Conservation (phyloP, 2,888 invertebrate genomes). For the Callosobruchus maculatus region DNA sequence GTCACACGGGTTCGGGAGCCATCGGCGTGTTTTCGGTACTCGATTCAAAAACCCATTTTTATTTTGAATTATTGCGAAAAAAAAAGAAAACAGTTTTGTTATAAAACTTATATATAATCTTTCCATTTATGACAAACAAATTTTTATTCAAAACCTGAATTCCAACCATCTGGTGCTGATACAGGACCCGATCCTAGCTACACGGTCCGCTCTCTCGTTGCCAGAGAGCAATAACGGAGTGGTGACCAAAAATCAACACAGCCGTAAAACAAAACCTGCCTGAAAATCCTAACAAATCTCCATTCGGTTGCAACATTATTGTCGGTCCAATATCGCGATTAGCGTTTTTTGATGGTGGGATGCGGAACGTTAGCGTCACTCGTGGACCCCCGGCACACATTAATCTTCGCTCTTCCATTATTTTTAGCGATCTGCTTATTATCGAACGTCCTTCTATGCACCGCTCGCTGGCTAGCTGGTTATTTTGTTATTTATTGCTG, state of each 20-base stretch:
- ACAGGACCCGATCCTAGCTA: too few relatives aligned
- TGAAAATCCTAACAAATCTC: neutral
- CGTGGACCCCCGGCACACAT: neutral
- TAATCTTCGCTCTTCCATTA: neutral
- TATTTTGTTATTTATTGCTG: neutral
- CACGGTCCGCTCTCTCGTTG: too few relatives aligned
- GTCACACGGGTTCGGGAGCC: too few relatives aligned
- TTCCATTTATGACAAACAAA: too few relatives aligned
- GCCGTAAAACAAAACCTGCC: neutral
- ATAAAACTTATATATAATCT: too few relatives aligned
- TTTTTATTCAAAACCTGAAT: too few relatives aligned
- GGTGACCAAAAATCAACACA: neutral
- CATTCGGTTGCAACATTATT: neutral
- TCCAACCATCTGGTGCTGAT: too few relatives aligned
- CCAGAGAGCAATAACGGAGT: too few relatives aligned
- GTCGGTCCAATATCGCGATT: neutral
- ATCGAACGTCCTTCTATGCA: neutral
- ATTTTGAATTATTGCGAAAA: too few relatives aligned
- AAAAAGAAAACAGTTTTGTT: too few relatives aligned
- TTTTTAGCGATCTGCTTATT: neutral
- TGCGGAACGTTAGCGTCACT: neutral
- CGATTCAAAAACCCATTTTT: too few relatives aligned
- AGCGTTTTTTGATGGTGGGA: neutral
- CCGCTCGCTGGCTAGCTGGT: neutral
- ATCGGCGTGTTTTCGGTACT: too few relatives aligned